These are phyloP conservation scores for Perca fluviatilis DNA, from an alignment of 2,113 vertebrate genomes.

Conservation along the genomic window DNA sequence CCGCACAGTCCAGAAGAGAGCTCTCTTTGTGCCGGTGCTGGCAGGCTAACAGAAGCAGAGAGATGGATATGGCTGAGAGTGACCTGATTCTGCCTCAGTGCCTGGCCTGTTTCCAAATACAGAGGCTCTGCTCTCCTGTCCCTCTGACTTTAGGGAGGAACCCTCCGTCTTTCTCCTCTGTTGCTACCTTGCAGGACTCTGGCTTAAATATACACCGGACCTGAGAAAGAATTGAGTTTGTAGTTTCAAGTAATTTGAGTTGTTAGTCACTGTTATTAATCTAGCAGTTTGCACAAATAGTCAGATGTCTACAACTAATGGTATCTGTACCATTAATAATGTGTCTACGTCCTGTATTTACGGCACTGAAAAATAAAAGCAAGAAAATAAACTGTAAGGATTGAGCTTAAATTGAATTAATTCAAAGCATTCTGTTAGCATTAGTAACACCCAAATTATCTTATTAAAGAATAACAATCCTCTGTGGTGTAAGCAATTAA, in stretches of 20 bases:
- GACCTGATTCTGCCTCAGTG: slow-evolving; percentile 83
- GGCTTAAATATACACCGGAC: slow-evolving; percentile 28
- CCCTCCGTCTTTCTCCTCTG: slow-evolving; percentile 32
- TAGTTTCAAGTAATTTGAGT: not conserved
- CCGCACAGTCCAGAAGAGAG: slow-evolving; percentile 77
- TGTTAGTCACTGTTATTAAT: not conserved
- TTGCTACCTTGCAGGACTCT: slow-evolving; percentile 19
- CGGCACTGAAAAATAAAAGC: not conserved
- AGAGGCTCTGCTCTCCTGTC: slow-evolving; percentile 60
- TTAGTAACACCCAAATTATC: not conserved
- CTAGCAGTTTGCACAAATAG: not conserved
- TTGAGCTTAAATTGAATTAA: not conserved
- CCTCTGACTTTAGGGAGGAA: slow-evolving; percentile 54
- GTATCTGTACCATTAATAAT: not conserved
- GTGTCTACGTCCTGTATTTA: not conserved
- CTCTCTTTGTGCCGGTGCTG: slow-evolving; percentile 78
- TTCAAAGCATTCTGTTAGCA: not conserved
- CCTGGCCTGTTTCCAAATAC: slow-evolving; percentile 72
- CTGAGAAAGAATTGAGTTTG: slow-evolving; percentile 15
- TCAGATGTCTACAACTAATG: not conserved
- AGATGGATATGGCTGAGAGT: slow-evolving; percentile 80
- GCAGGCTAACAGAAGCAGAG: slow-evolving; percentile 74
- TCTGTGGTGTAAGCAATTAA: not conserved
- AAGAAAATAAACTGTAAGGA: not conserved
- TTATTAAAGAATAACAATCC: not conserved